Base-by-base conservation (phyloP, 1,140 invertebrate species). In the Drosophila athabasca region DNA sequence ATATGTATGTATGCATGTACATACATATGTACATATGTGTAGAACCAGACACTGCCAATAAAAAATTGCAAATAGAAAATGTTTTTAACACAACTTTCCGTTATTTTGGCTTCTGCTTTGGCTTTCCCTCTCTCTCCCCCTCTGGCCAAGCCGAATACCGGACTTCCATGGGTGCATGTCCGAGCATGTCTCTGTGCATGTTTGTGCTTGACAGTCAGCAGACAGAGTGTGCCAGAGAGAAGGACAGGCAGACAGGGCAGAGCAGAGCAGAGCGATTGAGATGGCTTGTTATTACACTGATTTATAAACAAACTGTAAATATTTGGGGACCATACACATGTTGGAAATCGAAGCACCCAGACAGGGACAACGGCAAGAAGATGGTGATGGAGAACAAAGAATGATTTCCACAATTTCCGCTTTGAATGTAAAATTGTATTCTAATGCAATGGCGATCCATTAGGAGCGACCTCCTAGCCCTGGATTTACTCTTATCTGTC, bases 241-340 rank as follows among this genome's bases (percentile, higher is more conserved):
- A 15, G 9, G 15, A 50, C 22, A 50, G 29, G 39, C 24, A 39
- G 13, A 15, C 9, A 65, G 35, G 13, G 13, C 9, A 39, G 35
- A 11, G 11, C 35, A 39, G 35, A 39, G 35, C 35, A 13, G 35
- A 13, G 35, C 11, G 35, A 39, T 39, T 39, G 35, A 76, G 83
- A 88, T 78, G 78, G 75, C 78, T 88, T 88, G 82, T 87, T 87
- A 87, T 87, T 88, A 87, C 82, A 87, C 75, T 88, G 82, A 87
- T 87, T 87, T 87, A 82, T 87, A 87, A 87, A 87, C 82, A 87
- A 87, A 87, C 69, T 87, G 83, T 82, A 88, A 88, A 87, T 88
- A 88, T 88, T 82, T 82, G 78, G 78, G 74, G 75, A 61, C 54
- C 65, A 57, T 44, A 60, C 67, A 65, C 58, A 68, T 45, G 31